A percentile compares a stretch with the other conserved stretches of the same genome.
Evolutionary conservation across 1,140 invertebrate genomes (phyloP).

Genomic region (Brachionus koreanus): DNA sequence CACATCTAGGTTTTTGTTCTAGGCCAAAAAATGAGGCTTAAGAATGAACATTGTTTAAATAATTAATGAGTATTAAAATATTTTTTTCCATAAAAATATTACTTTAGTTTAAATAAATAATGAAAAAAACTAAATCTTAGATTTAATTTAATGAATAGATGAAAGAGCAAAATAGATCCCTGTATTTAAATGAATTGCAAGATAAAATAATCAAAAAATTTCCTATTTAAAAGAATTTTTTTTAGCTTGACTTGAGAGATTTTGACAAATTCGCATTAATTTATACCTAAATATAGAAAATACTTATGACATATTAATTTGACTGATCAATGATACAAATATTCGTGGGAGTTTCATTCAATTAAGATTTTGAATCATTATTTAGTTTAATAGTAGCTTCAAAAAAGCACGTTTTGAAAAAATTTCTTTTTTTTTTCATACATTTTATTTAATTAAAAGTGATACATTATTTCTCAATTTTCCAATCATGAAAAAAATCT

Average conservation of each 20-base stretch:
- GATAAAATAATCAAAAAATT: not conserved
- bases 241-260: not conserved
- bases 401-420: no score
- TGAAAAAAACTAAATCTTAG: not conserved
- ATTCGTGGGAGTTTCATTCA: not conserved
- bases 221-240: not conserved
- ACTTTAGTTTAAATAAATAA: not conserved
- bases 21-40: not conserved
- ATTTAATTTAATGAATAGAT: not conserved
- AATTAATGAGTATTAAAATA: not conserved
- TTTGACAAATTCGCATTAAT: no score
- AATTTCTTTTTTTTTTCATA: no score
- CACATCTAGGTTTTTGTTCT: not conserved
- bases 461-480: no score
- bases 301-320: not conserved
- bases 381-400: no score
- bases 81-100: not conserved
- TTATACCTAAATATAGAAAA: no score
- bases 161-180: not conserved
- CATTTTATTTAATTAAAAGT: no score
- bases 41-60: not conserved
- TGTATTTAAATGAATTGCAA: not conserved
- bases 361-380: no score
- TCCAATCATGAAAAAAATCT: no score
- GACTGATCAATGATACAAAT: not conserved